Conservation (phyloP, 2,888 invertebrate species). For the Podabrus alpinus region DNA sequence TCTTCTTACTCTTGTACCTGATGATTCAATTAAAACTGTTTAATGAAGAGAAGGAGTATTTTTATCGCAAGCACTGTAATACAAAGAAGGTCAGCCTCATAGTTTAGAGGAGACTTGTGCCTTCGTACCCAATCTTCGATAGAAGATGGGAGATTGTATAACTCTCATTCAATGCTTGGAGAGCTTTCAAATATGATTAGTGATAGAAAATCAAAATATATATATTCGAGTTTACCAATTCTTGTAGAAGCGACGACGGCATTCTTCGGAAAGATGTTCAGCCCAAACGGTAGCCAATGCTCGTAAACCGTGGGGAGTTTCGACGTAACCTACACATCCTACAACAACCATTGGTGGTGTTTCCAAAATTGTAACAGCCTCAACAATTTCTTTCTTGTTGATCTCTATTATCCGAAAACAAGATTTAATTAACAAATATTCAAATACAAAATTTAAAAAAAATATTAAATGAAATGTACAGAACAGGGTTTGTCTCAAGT, state of each 20-base stretch:
- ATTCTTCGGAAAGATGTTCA: slow-evolving; percentile 98
- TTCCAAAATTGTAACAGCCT: slow-evolving; percentile 97
- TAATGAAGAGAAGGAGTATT: not conserved
- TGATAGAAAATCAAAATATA: not conserved
- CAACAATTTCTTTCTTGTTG: slow-evolving; percentile 99
- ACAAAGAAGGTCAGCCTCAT: slow-evolving; percentile 67
- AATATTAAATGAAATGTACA: slow-evolving; percentile 57
- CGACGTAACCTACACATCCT: slow-evolving; percentile 97
- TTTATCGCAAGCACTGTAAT: slow-evolving; percentile 36
- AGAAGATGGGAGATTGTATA: not conserved
- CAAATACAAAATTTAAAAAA: not conserved
- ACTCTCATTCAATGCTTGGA: slow-evolving; percentile 76
- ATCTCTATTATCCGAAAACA: slow-evolving; percentile 72
- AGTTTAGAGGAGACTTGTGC: slow-evolving; percentile 72
- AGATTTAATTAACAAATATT: not conserved
- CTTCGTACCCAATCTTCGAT: slow-evolving; percentile 41
- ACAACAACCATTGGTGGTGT: slow-evolving; percentile 98
- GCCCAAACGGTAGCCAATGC: slow-evolving; percentile 97
- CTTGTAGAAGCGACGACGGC: slow-evolving; percentile 98
- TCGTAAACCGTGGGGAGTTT: slow-evolving; percentile 95
- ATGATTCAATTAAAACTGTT: slow-evolving; percentile 14
- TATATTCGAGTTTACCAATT: slow-evolving; percentile 84
- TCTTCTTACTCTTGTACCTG: slow-evolving; percentile 99
- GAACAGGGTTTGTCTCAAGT: slow-evolving; percentile 72
- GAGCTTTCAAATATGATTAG: slow-evolving; percentile 56